phyloP scores from a whole-genome alignment of 2,113 vertebrate genomes.

The Boleophthalmus pectinirostris region DNA sequence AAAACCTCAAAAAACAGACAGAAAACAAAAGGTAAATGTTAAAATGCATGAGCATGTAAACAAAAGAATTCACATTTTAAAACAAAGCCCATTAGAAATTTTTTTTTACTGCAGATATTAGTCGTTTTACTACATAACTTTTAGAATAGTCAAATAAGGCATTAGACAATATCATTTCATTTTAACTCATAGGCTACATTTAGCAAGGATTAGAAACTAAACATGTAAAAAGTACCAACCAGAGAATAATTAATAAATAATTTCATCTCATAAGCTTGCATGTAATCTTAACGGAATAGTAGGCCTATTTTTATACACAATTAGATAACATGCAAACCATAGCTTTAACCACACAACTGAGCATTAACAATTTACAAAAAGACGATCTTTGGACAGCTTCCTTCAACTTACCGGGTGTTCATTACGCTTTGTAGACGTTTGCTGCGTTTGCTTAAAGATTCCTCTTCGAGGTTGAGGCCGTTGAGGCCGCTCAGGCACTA shows the following conservation, averaged over 20 bases:
- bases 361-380: neutral
- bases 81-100: too few species aligned
- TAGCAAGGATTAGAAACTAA: too few species aligned
- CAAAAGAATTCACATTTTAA: too few species aligned
- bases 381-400: neutral
- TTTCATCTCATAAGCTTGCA: too few species aligned
- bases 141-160: too few species aligned
- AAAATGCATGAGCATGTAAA: neutral
- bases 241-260: too few species aligned
- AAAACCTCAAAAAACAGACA: neutral
- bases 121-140: too few species aligned
- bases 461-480: neutral
- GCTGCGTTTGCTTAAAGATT: neutral
- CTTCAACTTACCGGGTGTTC: neutral
- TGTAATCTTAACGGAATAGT: too few species aligned
- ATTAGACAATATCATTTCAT: too few species aligned
- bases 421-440: neutral
- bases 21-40: neutral
- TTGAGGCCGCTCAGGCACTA: neutral
- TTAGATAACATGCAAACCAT: neutral
- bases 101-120: too few species aligned
- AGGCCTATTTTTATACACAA: neutral
- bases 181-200: too few species aligned
- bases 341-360: neutral
- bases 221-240: too few species aligned